Base-by-base conservation (phyloP, 2,888 invertebrate species). In the Theodoxus fluviatilis region DNA sequence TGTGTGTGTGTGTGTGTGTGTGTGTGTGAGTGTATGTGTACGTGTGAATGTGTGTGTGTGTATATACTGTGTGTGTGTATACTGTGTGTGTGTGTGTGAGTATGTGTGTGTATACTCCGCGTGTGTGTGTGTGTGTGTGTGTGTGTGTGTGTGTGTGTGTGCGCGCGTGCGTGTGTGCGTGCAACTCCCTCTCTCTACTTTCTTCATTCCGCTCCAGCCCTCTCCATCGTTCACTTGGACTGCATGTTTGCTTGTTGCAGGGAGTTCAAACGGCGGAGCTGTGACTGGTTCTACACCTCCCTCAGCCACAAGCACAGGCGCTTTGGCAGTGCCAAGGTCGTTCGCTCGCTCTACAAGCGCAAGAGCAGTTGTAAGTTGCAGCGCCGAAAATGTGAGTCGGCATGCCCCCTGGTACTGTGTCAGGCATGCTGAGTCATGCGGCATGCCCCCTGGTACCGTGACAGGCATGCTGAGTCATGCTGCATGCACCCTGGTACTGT, bases 251-350 rank as follows among this genome's bases (percentile, higher is more conserved):
- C 28, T 22, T 47, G 37, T 80, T 80, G 15, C 79, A 85, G 85
- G 35, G 83, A 83, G 18, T 70, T 82, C 18, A 77, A 78, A 59
- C 72, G 73, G 47, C 79, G 84, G 73, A 79, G 84, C 0, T 80
- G 78, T 68, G 78, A 81, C 43, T 86, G 86, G 86, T 86, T 86
- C 76, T 85, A 85, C 74, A 74, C 75, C 65, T 77, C 79, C 67
- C 78, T 83, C 28, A 78, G 81, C 59, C 73, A 75, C n/a, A 80
- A 77, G 68, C 84, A 83, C 70, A 83, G 83, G 63, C 72, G 84
- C 22, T 85, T 84, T 68, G 86, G 85, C 25, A 86, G 86, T 73
- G 85, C 85, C 55, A 85, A 84, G 74, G 83, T 86, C 9, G 84
- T 86, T 0, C 75, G 84, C 18, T 78, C 80, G 1, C 72, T 84